Percentiles rank a stretch among this genome's conserved stretches.
phyloP scores from a whole-genome alignment of 2,888 invertebrate species.

The Lissocephala sabroskyi region DNA sequence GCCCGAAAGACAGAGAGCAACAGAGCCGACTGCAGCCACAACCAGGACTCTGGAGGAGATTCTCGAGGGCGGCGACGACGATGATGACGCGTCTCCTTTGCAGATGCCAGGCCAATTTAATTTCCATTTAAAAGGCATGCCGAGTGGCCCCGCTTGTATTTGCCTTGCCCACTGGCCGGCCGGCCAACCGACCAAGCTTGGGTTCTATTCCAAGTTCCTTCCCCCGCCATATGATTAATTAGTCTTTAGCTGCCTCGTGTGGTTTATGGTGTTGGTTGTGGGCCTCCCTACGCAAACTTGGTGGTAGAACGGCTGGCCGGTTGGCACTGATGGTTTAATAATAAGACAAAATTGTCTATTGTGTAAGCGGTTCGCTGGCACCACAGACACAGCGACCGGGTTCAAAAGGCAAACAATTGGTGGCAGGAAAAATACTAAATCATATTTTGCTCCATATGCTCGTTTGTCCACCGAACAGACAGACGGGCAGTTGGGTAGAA shows the following conservation, averaged over 20 bases:
- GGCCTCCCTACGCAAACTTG: no score
- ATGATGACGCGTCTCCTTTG: constrained; percentile 4
- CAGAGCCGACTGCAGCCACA: no score
- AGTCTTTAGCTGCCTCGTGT: constrained; percentile 29
- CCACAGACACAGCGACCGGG: constrained; percentile 15
- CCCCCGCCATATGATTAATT: constrained; percentile 51
- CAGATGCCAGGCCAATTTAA: constrained; percentile 45
- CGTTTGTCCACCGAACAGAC: constrained; percentile 8
- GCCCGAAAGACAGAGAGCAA: constrained; percentile 4
- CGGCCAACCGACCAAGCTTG: background rate
- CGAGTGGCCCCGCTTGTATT: constrained; percentile 8
- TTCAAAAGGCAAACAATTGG: constrained; percentile 18
- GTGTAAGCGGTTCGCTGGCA: constrained; percentile 25
- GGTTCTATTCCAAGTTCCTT: no score
- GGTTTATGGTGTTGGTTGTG: constrained; percentile 21
- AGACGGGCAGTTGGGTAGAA: background rate
- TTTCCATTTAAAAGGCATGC: constrained; percentile 45
- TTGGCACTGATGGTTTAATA: constrained; percentile 48
- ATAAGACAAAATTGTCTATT: constrained; percentile 49
- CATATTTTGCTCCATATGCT: constrained; percentile 32
- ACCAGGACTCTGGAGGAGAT: no score
- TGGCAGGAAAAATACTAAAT: constrained; percentile 38
- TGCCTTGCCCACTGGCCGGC: constrained; percentile 2
- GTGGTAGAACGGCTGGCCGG: constrained; percentile 8
- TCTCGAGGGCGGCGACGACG: background rate